Percentiles rank a stretch among this genome's conserved stretches.
Conservation (phyloP, 2,888 invertebrate genomes). For the Nebria brevicollis region DNA sequence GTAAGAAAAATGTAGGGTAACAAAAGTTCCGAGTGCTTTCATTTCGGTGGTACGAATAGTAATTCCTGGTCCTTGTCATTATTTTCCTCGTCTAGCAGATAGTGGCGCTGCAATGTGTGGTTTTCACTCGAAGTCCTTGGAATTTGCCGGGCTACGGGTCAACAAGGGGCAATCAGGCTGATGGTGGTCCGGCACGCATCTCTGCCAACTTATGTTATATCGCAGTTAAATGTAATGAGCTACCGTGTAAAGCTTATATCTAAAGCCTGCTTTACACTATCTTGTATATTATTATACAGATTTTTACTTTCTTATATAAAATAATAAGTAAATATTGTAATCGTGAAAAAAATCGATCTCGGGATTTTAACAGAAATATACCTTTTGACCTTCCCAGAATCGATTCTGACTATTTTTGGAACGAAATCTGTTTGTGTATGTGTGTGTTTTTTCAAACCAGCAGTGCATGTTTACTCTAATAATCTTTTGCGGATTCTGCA, state of each 20-base stretch:
- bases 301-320: too few species aligned
- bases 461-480: too few species aligned
- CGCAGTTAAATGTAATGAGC: slow-evolving; percentile 24
- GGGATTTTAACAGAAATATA: too few species aligned
- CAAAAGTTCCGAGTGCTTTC: neutral
- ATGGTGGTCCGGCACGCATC: slow-evolving; percentile 18
- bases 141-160: neutral
- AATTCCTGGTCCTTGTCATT: neutral
- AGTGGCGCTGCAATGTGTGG: neutral
- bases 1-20: neutral
- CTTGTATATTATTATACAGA: neutral
- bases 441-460: too few species aligned
- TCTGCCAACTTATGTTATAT: slow-evolving; percentile 18
- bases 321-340: too few species aligned
- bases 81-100: neutral
- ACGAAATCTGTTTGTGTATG: too few species aligned
- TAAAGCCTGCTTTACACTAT: neutral
- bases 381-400: too few species aligned
- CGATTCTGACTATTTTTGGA: too few species aligned
- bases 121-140: neutral
- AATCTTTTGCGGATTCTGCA: too few species aligned
- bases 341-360: too few species aligned
- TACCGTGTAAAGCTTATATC: slow-evolving; percentile 10
- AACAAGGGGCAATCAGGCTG: neutral
- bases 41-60: too few species aligned